phyloP scores from a whole-genome alignment of 1,140 invertebrate genomes.

The Euura lappo region DNA sequence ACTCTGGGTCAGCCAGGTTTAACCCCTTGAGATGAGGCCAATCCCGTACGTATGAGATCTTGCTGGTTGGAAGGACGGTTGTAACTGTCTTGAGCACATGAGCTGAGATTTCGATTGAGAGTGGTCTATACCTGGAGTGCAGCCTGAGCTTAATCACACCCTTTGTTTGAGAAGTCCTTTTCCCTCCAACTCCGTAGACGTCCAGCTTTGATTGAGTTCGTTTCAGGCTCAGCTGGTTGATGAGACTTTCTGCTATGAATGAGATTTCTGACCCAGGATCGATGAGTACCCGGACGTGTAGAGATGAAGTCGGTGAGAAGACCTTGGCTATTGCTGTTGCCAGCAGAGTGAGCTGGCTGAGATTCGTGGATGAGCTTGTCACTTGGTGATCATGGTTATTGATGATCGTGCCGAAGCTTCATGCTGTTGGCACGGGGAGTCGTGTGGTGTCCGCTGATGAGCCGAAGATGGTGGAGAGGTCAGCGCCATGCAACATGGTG shows the following conservation, averaged over 20 bases:
- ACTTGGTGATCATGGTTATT: not conserved
- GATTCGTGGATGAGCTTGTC: not conserved
- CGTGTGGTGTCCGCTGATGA: not conserved
- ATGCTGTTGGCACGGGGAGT: not conserved
- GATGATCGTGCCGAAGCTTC: not conserved
- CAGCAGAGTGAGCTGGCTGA: not conserved
- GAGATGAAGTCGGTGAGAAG: not conserved
- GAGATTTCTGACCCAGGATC: slow-evolving; percentile 24
- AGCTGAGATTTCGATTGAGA: not conserved
- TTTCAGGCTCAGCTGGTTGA: not conserved
- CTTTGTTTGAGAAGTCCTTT: slow-evolving; percentile 14
- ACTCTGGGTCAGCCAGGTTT: no score
- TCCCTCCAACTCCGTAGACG: not conserved
- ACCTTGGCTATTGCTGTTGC: not conserved
- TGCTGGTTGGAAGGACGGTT: no score
- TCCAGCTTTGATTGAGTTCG: no score
- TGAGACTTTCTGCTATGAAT: slow-evolving; percentile 17
- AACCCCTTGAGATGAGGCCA: no score
- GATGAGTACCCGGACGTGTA: slow-evolving; percentile 19
- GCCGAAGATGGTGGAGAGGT: not conserved
- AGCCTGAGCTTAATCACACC: not conserved
- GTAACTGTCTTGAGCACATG: no score
- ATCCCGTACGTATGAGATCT: no score
- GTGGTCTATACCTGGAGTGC: not conserved
- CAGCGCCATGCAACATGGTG: slow-evolving; percentile 6